Percentiles rank a stretch among this genome's conserved stretches.
Conservation (phyloP, 2,797 vertebrate species). For the Enteromius paludinosus region DNA sequence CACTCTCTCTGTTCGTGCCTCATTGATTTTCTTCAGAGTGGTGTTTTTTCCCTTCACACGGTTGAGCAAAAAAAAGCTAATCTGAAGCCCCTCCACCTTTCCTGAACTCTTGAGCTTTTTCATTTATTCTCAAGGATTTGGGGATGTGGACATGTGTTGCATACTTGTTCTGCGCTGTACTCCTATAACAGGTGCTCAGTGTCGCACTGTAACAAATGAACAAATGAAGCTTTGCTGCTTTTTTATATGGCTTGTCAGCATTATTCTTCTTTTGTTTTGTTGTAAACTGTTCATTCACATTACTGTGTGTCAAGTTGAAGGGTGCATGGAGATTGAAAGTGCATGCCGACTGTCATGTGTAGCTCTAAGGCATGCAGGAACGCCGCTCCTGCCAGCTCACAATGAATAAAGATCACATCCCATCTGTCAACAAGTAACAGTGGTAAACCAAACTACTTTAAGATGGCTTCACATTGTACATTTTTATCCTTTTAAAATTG, state of each 20-base stretch:
- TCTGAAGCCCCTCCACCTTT: not conserved
- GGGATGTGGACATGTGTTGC: not conserved
- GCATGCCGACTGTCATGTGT: not conserved
- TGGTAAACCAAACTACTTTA: conserved; percentile 28
- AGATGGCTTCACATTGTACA: not conserved
- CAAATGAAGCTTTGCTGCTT: not conserved
- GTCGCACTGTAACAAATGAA: not conserved
- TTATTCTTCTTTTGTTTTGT: not conserved
- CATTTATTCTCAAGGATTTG: not conserved
- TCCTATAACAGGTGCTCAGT: conserved; percentile 7
- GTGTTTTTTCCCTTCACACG: conserved; percentile 4
- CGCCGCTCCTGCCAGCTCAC: not conserved
- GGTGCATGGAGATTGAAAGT: not conserved
- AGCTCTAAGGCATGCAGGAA: conserved; percentile 11
- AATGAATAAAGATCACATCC: conserved; percentile 29
- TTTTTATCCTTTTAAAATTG: not conserved
- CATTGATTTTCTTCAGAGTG: not conserved
- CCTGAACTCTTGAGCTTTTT: not conserved
- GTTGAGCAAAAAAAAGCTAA: not conserved
- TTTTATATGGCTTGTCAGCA: not conserved
- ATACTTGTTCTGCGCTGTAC: conserved; percentile 4
- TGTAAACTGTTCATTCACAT: not conserved
- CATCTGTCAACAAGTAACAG: conserved; percentile 10
- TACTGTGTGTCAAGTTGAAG: not conserved
- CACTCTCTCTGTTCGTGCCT: conserved; percentile 20